Evolutionary conservation across 2,888 invertebrate species (phyloP).

Genomic region (Mongoloraphidia duomilia): DNA sequence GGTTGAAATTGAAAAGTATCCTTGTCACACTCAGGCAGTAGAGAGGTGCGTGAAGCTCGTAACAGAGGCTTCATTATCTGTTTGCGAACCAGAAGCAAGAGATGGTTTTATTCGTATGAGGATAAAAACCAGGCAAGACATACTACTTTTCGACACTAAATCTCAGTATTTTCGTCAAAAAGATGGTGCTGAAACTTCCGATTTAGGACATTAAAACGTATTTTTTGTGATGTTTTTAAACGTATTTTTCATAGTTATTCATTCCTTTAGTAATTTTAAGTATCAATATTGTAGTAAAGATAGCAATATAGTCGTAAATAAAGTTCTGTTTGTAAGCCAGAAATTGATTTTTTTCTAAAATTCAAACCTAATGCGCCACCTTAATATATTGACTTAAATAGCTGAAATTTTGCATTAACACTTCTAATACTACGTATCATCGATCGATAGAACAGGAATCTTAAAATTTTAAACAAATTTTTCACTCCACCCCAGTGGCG

Average conservation of each 20-base stretch:
- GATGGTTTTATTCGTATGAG: constrained; percentile 7
- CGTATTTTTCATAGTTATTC: background rate
- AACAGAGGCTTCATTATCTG: constrained; percentile 10
- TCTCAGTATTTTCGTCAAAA: constrained; percentile 3
- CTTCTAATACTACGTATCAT: no score
- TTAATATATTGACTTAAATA: background rate
- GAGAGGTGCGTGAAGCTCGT: constrained; percentile 12
- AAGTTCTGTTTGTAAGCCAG: background rate
- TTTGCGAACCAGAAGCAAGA: constrained; percentile 6
- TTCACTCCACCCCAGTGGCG: no score
- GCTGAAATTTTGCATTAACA: background rate
- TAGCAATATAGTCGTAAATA: background rate
- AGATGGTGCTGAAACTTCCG: background rate
- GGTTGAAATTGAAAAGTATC: constrained; percentile 6
- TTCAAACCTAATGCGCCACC: background rate
- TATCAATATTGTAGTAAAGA: constrained; percentile 1
- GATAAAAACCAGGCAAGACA: constrained; percentile 3
- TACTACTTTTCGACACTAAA: constrained; percentile 9
- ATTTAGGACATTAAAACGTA: background rate
- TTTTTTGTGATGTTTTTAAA: no score
- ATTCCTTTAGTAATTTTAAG: background rate
- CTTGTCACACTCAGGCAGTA: constrained; percentile 11
- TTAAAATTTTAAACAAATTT: no score
- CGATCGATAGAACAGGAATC: no score
- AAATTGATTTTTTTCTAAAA: background rate